Evolutionary conservation across 2,797 vertebrate genomes (phyloP), one percentile per base, ranked within the genome.

Genomic region (Choloepus didactylus): DNA sequence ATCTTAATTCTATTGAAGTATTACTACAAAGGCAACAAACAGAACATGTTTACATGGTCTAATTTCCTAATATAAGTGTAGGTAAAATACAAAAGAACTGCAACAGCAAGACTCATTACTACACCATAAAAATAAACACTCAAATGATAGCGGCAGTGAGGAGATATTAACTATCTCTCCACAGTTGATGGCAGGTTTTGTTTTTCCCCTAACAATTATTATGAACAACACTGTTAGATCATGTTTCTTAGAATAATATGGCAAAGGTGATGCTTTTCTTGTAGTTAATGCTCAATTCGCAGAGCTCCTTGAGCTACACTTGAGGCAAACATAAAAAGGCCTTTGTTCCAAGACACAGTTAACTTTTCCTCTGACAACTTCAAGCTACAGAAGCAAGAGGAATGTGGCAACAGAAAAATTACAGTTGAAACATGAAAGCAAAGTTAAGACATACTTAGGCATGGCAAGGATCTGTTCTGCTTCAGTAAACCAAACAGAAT

Each of bases 331-430:
- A 96, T 97, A 96, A 97, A 97, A 96, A 97, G 95, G 93, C 75
- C 93, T 97, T 97, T 97, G 97, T 97, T 97, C 95, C 79, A 86
- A 87, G 91, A 85, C 92, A 96, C 95, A 97, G 96, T 97, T 97
- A 97, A 97, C 83, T 95, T 97, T 96, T 96, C 18, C 72, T 97
- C 96, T 97, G 98, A 98, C 97, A 98, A 95, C 96, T 97, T 95
- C 31, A 89, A 96, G 95, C 80, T 93, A 96, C 35, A 96, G 97
- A 97, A 98, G 31, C 75, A 77, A 60, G 1, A n/a, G 96, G 97
- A 98, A 97, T 96, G 93, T 49, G 96, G 95, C 95, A 89, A 81
- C 66, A 66, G 96, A 97, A 93, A 93, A 96, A 96, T 97, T 96
- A 88, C 66, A 94, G 89, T 91, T 75, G 96, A 96, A 96, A 93